These are phyloP conservation scores for Malurus alboscapulatus DNA, from an alignment of 2,113 vertebrate species.

Conservation along the genomic window DNA sequence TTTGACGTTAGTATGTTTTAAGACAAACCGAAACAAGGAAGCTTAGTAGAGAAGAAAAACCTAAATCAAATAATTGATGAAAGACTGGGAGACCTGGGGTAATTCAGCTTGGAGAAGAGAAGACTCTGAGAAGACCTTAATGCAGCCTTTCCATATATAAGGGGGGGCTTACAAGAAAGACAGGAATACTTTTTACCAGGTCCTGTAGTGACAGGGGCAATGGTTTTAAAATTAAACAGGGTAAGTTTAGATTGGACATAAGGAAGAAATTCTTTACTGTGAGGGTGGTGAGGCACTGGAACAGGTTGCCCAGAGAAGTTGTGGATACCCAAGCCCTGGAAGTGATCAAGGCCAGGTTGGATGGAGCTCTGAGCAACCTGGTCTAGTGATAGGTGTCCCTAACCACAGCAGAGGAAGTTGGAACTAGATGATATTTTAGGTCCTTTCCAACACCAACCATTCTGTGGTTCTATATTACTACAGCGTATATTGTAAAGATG, in stretches of 20 bases:
- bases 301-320: background rate
- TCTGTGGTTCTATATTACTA: background rate
- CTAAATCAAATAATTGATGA: background rate
- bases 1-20: background rate
- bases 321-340: background rate
- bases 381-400: background rate
- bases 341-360: background rate
- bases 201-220: background rate
- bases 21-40: background rate
- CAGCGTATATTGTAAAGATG: background rate
- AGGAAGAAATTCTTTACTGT: background rate
- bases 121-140: background rate
- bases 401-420: rapidly evolving
- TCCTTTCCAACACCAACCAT: background rate
- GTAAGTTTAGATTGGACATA: background rate
- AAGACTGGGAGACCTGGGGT: background rate
- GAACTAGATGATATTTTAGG: background rate
- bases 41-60: background rate
- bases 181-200: background rate
- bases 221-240: background rate
- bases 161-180: background rate
- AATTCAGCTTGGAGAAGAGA: background rate
- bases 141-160: background rate
- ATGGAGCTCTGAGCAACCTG: background rate
- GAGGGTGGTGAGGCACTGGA: background rate